Base-by-base conservation (phyloP, 2,888 invertebrate genomes). In the Ophioninae sp. region DNA sequence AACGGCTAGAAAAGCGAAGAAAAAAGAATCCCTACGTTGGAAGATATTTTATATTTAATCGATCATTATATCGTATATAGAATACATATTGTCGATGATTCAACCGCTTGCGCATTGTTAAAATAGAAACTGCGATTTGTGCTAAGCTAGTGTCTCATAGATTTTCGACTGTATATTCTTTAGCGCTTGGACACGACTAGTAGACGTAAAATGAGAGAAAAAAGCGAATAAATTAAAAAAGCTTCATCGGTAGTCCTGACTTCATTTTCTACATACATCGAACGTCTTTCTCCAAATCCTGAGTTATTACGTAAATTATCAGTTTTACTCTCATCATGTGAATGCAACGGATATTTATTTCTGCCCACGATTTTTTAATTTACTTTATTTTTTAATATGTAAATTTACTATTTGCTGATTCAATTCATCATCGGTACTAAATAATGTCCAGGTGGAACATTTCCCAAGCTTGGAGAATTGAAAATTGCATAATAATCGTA, bases 31-130 rank as follows among this genome's bases (percentile, higher is more conserved):
- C 17, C 17, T 17, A 59, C 20, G 7, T 57, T 59, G 23, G 61
- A 57, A 72, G 61, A 74, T 81, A 81, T 81, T 83, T 83, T 78
- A 78, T 83, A 83, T 78, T 74, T 81, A 57, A 59, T 68, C 73
- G 65, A 69, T 65, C 41, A 61, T 7, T 44, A 61, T 23, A 44
- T 62, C 62, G 59, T 59, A 20, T 69, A 73, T 21, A 59, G 65
- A 3, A 67, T 50, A 23, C 44, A 69, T 69, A 61, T 64, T n/a
- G 30, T 75, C 68, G 20, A 65, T 81, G 65, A 20, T 74, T 78
- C 44, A 23, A 50, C 50, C 10, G 78, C 81, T 81, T 70, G 69
- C 64, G 70, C 70, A 56, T 50, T 30, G 61, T 21, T 59, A 67
- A 39, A 44, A 21, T 30, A 37, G 72, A 10, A 69, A 65, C 59